Base-by-base conservation (phyloP, 2,113 vertebrate species). In the Percopsis transmontana region DNA sequence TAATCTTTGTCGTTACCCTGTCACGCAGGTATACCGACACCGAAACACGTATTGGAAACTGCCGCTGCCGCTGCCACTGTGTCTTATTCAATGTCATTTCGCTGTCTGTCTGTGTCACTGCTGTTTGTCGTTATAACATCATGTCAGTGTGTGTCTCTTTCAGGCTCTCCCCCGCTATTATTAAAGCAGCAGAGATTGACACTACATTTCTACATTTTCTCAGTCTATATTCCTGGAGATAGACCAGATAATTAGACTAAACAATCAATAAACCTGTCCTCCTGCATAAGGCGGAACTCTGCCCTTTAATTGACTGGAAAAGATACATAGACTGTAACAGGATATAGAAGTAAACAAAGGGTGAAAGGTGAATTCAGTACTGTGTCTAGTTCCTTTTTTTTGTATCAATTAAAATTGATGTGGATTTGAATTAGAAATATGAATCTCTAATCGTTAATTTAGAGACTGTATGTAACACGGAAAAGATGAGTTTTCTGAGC, bases 211-310 rank as follows among this genome's bases (percentile, higher is more conserved):
- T n/a, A n/a, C n/a, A n/a, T n/a, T 50, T 6, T 50, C n/a, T 19
- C 19, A 18, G 48, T 20, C 48, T 7, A 50, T 11, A 19, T 50
- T 18, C n/a, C 18, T 19, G 18, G 39, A 58, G 16, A 58, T 18
- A 13, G 10, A 5, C 33, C 40, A 40, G 9, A 63, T 59, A 61
- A 53, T 66, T 76, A 63, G 44, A 48, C 53, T 66, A 45, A 61
- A 41, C 68, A 52, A 70, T 76, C 33, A 68, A 54, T 21, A 50
- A n/a, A 53, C 56, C 66, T 54, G 59, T 70, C 66, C 58, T 61
- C 40, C 48, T 54, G 44, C 58, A 54, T 44, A 57, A 41, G 39
- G 50, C n/a, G 39, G 18, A 58, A 9, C 21, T n/a, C n/a, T 7
- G 7, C 48, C n/a, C 9, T 50, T 19, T 44, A 19, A 50, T 50